Evolutionary conservation across 1,140 invertebrate genomes (phyloP).

Genomic region (Heliconius hewitsoni): DNA sequence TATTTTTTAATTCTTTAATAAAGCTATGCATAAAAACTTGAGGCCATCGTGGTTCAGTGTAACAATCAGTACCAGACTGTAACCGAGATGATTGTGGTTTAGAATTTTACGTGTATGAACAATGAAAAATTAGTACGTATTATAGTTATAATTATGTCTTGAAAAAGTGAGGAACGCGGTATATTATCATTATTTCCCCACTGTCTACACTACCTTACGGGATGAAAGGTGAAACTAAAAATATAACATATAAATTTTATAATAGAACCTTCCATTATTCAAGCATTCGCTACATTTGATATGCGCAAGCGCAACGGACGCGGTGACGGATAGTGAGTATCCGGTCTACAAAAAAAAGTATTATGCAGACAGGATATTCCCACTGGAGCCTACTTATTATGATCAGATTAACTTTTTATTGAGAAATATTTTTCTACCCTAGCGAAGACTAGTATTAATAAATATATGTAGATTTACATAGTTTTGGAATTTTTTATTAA

Average conservation of each 20-base stretch:
- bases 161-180: not conserved
- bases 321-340: conserved; percentile 35
- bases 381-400: conserved; percentile 25
- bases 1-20: too few relatives aligned
- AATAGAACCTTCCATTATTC: conserved; percentile 2
- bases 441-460: too few relatives aligned
- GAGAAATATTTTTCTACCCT: not conserved
- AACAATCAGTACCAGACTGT: too few relatives aligned
- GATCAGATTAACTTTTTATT: conserved; percentile 13
- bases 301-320: conserved; percentile 28
- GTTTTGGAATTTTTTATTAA: too few relatives aligned
- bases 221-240: not conserved
- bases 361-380: conserved; percentile 33
- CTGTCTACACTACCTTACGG: not conserved
- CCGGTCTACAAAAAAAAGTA: conserved; percentile 32
- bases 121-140: too few relatives aligned
- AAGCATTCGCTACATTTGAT: conserved; percentile 15
- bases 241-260: not conserved
- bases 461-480: too few relatives aligned
- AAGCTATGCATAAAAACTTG: too few relatives aligned
- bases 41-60: too few relatives aligned
- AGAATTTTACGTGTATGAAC: too few relatives aligned
- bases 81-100: too few relatives aligned
- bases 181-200: not conserved
- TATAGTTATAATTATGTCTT: too few relatives aligned